phyloP scores from a whole-genome alignment of 2,888 invertebrate species.

The Dryobotodes eremita region DNA sequence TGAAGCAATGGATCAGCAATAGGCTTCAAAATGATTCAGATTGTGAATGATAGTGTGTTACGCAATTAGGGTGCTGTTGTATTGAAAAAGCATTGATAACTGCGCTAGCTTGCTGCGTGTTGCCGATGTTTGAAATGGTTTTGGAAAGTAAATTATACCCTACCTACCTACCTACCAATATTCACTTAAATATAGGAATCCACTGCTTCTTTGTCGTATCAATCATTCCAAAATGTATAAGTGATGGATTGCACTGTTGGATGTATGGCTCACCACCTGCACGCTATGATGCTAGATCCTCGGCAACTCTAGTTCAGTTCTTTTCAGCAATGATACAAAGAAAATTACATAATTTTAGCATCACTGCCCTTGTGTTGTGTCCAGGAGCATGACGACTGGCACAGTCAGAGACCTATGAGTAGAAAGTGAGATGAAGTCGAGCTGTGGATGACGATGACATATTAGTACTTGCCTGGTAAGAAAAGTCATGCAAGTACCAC shows the following conservation, averaged over 20 bases:
- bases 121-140: not conserved
- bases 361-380: not conserved
- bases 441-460: not conserved
- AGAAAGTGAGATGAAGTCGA: not conserved
- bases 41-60: no score
- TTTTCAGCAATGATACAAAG: not conserved
- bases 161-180: not conserved
- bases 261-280: not conserved
- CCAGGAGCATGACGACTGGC: not conserved
- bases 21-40: no score
- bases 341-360: slow-evolving; percentile 1
- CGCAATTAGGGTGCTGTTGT: not conserved
- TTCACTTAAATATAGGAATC: not conserved
- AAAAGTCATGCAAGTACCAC: not conserved
- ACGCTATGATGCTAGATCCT: not conserved
- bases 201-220: not conserved
- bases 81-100: not conserved
- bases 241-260: not conserved
- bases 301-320: no score
- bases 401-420: not conserved
- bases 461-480: slow-evolving; percentile 2
- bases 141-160: not conserved
- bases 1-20: no score
- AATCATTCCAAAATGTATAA: not conserved
- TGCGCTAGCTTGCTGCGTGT: not conserved